These are phyloP conservation scores for Anseranas semipalmata DNA, from an alignment of 2,113 vertebrate species.

Conservation along the genomic window DNA sequence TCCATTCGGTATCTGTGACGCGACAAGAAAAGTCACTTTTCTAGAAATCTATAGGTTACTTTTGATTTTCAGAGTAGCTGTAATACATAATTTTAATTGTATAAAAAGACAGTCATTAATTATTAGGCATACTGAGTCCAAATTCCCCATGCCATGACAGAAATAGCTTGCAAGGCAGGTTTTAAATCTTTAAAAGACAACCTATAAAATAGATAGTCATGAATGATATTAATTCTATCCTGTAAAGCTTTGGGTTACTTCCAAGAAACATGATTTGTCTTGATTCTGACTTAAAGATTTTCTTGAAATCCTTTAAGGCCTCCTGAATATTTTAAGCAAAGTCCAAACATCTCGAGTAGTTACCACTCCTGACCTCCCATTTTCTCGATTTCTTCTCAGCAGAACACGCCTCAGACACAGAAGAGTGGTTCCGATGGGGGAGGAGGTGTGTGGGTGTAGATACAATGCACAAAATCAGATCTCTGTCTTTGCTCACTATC, in stretches of 20 bases:
- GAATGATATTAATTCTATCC: neutral
- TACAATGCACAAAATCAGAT: neutral
- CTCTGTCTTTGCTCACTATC: neutral
- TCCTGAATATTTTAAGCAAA: slow-evolving; percentile 16
- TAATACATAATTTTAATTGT: neutral
- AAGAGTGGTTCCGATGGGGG: neutral
- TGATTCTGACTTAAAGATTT: slow-evolving; percentile 22
- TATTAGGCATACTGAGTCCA: neutral
- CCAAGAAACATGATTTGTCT: slow-evolving; percentile 15
- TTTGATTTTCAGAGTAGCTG: neutral
- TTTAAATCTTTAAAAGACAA: slow-evolving; percentile 32
- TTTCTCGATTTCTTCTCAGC: neutral
- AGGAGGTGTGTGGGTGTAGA: neutral
- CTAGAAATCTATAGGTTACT: neutral
- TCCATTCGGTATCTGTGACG: neutral
- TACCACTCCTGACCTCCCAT: neutral
- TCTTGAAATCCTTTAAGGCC: neutral
- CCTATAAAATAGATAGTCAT: neutral
- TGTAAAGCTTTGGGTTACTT: slow-evolving; percentile 28
- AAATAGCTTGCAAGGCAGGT: neutral
- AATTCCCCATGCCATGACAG: neutral
- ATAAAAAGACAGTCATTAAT: slow-evolving; percentile 9
- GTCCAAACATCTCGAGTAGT: neutral
- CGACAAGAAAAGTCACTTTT: neutral
- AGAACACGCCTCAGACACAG: neutral